Evolutionary conservation across 2,113 vertebrate species (phyloP).

Genomic region (Serilophus lunatus): DNA sequence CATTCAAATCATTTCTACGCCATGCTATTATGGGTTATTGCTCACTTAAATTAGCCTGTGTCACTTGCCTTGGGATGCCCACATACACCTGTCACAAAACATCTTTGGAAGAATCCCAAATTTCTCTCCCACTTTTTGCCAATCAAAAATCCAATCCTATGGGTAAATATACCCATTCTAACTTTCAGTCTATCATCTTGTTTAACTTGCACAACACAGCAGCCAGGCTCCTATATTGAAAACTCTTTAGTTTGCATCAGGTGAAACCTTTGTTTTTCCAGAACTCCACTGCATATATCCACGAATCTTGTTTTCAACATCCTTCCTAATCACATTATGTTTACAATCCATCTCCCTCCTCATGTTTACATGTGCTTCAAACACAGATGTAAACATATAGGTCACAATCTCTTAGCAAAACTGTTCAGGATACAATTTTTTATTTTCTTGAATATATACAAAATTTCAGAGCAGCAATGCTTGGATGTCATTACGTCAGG

Average conservation of each 20-base stretch:
- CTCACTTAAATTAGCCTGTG: not conserved
- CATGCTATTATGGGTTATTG: not conserved
- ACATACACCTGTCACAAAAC: not conserved
- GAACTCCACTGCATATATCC: fast-evolving
- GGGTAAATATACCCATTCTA: not conserved
- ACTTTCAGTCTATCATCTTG: not conserved
- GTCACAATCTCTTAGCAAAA: not conserved
- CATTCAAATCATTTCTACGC: not conserved
- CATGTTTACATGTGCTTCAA: not conserved
- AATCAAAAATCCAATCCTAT: not conserved
- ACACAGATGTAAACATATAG: not conserved
- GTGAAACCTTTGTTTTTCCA: not conserved
- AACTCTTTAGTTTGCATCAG: not conserved
- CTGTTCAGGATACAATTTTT: not conserved
- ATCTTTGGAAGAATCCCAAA: not conserved
- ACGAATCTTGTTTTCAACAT: not conserved
- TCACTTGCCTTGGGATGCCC: not conserved
- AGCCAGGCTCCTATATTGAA: not conserved
- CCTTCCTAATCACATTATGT: not conserved
- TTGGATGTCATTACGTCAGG: not conserved
- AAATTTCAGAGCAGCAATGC: not conserved
- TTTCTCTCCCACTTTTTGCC: not conserved
- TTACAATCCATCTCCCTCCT: not conserved
- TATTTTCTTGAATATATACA: not conserved
- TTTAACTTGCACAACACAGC: not conserved